Percentiles rank a stretch among this genome's conserved stretches.
Conservation (phyloP, 1,140 invertebrate species). For the Leptinotarsa texana region DNA sequence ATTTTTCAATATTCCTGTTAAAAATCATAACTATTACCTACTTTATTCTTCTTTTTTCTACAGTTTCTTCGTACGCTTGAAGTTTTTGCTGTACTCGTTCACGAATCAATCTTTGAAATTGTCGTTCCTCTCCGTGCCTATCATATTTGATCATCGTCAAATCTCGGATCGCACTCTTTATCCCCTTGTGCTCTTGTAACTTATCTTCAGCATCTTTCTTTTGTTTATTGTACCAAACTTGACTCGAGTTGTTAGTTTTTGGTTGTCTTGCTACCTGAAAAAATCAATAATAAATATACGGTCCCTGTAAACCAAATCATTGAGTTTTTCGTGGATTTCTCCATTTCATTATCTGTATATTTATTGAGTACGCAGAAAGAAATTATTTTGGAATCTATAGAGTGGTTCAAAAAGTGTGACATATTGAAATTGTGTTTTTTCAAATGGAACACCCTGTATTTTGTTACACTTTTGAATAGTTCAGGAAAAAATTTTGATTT, state of each 20-base stretch:
- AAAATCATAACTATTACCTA: constrained; percentile 23
- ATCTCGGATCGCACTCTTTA: constrained; percentile 27
- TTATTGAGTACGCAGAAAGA: no score
- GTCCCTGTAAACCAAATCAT: no score
- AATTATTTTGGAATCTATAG: no score
- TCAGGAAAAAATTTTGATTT: no score
- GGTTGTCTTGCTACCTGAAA: constrained; percentile 26
- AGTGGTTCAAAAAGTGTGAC: no score
- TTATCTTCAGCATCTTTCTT: background rate
- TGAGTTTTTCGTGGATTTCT: no score
- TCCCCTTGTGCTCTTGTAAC: background rate
- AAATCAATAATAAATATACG: no score
- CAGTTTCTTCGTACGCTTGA: constrained; percentile 43
- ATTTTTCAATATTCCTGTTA: no score
- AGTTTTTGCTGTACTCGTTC: constrained; percentile 42
- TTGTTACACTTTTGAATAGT: no score
- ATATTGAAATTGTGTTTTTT: no score
- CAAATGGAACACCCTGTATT: no score
- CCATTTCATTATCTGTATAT: no score
- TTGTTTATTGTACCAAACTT: background rate
- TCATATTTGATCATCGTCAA: constrained; percentile 36
- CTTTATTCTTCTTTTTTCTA: constrained; percentile 48
- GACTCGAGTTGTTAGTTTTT: constrained; percentile 26
- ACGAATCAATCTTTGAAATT: constrained; percentile 36
- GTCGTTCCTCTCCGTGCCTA: constrained; percentile 36